These are phyloP conservation scores for Pachycephala philippinensis DNA, from an alignment of 2,113 vertebrate genomes.

Conservation along the genomic window DNA sequence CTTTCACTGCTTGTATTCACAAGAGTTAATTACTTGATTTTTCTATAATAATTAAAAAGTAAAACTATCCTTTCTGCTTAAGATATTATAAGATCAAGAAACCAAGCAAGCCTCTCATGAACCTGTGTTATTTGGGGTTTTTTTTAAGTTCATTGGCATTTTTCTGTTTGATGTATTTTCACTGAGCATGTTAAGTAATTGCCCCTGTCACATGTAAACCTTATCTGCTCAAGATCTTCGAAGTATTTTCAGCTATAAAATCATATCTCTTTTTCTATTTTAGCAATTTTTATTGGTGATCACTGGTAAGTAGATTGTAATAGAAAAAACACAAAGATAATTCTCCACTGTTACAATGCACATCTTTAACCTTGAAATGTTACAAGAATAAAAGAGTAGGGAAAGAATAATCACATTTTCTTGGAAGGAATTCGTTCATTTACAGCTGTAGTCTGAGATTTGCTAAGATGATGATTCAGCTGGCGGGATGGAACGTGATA, in stretches of 20 bases:
- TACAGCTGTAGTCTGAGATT: slow-evolving; percentile 14
- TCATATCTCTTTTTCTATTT: neutral
- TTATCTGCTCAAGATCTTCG: neutral
- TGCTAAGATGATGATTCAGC: slow-evolving; percentile 18
- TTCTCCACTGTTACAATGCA: neutral
- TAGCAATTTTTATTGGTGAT: neutral
- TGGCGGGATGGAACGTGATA: neutral
- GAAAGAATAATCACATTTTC: slow-evolving; percentile 8
- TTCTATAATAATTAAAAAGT: neutral
- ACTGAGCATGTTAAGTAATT: neutral
- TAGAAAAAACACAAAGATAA: neutral
- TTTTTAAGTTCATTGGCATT: neutral
- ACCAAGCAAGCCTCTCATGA: neutral
- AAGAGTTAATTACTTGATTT: neutral
- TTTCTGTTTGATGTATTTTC: neutral
- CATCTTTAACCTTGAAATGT: neutral
- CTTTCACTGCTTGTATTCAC: neutral
- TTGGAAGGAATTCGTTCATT: slow-evolving; percentile 24
- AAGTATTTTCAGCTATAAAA: neutral
- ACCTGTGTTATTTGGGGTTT: neutral
- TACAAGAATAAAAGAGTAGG: neutral
- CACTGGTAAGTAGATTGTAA: neutral
- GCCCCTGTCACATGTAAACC: neutral
- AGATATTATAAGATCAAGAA: neutral
- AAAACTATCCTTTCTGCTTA: neutral